phyloP scores from a whole-genome alignment of 2,888 invertebrate species.

The Calameuta pallipes region DNA sequence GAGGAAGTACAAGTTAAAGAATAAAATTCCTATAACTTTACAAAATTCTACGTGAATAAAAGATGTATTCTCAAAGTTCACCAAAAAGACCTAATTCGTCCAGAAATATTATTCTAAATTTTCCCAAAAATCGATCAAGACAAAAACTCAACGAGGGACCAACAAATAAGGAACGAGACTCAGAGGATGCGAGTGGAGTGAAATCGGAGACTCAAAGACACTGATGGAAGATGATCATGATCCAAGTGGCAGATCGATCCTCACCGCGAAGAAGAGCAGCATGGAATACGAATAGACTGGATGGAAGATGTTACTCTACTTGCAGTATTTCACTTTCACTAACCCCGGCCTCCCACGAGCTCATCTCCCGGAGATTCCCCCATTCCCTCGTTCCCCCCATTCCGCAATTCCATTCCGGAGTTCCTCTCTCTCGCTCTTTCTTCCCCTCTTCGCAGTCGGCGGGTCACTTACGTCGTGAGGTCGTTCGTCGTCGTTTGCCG shows the following conservation, averaged over 20 bases:
- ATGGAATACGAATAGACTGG: constrained; percentile 24
- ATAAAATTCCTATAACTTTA: too few species aligned
- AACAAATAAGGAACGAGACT: too few species aligned
- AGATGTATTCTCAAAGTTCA: too few species aligned
- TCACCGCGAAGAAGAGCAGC: constrained; percentile 17
- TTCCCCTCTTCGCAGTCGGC: constrained; percentile 32
- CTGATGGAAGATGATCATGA: too few species aligned
- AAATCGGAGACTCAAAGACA: too few species aligned
- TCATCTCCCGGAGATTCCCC: constrained; percentile 43
- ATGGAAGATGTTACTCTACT: constrained; percentile 60
- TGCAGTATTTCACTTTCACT: constrained; percentile 62
- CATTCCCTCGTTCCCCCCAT: constrained; percentile 1
- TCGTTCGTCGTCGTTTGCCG: constrained; percentile 42
- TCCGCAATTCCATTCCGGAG: constrained; percentile 12
- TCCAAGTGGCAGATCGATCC: constrained; percentile 4
- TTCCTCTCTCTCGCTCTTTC: constrained; percentile 24
- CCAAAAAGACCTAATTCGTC: too few species aligned
- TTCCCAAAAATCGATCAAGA: too few species aligned
- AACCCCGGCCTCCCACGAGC: constrained; percentile 55
- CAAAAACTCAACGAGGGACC: too few species aligned
- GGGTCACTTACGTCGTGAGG: constrained; percentile 58
- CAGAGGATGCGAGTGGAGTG: too few species aligned
- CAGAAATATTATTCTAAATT: too few species aligned
- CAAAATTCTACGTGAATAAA: too few species aligned
- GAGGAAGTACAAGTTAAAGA: too few species aligned